These are phyloP conservation scores for Paraplagusia blochii DNA, from an alignment of 2,113 vertebrate genomes.

Conservation along the genomic window DNA sequence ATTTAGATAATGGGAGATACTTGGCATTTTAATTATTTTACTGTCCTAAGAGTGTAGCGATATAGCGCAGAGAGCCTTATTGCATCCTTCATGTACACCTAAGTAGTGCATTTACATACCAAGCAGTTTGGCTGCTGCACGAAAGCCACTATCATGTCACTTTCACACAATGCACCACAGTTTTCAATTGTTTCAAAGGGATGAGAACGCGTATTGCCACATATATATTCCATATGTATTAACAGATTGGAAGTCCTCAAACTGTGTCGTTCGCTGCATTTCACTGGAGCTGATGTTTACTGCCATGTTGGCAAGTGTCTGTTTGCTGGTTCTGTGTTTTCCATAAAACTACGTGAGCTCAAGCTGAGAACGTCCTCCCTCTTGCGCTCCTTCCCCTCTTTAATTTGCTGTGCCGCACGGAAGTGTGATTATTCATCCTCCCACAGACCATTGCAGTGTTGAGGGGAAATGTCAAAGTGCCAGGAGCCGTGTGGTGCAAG, in stretches of 20 bases:
- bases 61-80: slow-evolving; percentile 54
- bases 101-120: slow-evolving; percentile 63
- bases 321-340: slow-evolving; percentile 46
- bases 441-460: slow-evolving; percentile 58
- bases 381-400: slow-evolving; percentile 43
- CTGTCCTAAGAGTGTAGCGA: slow-evolving; percentile 62
- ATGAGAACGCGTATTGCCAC: slow-evolving; percentile 42
- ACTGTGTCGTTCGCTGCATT: slow-evolving; percentile 34
- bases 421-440: slow-evolving; percentile 72
- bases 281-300: slow-evolving; percentile 27
- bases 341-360: slow-evolving; percentile 50
- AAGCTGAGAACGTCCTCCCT: slow-evolving; percentile 53
- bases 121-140: slow-evolving; percentile 50
- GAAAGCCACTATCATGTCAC: slow-evolving; percentile 61
- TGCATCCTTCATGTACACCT: slow-evolving; percentile 54
- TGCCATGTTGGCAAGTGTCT: slow-evolving; percentile 41
- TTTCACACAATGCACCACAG: slow-evolving; percentile 29
- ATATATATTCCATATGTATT: slow-evolving; percentile 44
- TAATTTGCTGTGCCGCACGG: slow-evolving; percentile 44
- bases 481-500: slow-evolving; percentile 54
- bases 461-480: slow-evolving; percentile 64
- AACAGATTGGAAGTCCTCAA: slow-evolving; percentile 15
- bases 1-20: slow-evolving; percentile 72
- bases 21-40: slow-evolving; percentile 73
- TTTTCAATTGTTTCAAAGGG: slow-evolving; percentile 50